Evolutionary conservation across 2,113 vertebrate species (phyloP).

Genomic region (Saccopteryx bilineata): DNA sequence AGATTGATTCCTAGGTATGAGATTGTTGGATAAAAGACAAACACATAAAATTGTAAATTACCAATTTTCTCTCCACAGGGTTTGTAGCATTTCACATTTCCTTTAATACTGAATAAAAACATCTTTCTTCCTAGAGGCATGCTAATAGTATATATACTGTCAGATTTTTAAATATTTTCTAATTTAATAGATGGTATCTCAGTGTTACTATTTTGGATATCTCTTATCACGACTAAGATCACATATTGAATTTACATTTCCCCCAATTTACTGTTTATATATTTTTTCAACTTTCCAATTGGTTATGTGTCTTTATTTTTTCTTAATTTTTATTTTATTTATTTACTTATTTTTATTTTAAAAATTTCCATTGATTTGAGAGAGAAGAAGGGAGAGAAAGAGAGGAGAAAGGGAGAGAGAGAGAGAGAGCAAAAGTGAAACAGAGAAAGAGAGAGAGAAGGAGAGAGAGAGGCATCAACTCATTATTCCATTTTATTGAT

Average conservation of each 20-base stretch:
- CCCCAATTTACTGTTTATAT: not conserved
- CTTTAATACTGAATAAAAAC: not conserved
- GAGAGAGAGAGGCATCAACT: too few species aligned
- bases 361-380: too few species aligned
- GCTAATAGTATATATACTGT: not conserved
- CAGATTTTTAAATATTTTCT: not conserved
- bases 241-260: not conserved
- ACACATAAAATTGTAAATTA: not conserved
- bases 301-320: not conserved
- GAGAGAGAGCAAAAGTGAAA: too few species aligned
- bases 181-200: not conserved
- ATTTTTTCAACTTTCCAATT: not conserved
- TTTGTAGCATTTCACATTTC: not conserved
- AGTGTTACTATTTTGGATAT: not conserved
- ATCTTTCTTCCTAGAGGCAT: not conserved
- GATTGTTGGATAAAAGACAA: not conserved
- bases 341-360: too few species aligned
- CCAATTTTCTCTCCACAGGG: not conserved
- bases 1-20: not conserved
- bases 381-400: too few species aligned
- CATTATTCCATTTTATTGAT: too few species aligned
- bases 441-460: too few species aligned
- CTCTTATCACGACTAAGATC: not conserved
- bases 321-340: not conserved
- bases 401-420: too few species aligned